These are phyloP conservation scores for Macrochelys suwanniensis DNA, from an alignment of 2,797 vertebrate species.

Conservation along the genomic window DNA sequence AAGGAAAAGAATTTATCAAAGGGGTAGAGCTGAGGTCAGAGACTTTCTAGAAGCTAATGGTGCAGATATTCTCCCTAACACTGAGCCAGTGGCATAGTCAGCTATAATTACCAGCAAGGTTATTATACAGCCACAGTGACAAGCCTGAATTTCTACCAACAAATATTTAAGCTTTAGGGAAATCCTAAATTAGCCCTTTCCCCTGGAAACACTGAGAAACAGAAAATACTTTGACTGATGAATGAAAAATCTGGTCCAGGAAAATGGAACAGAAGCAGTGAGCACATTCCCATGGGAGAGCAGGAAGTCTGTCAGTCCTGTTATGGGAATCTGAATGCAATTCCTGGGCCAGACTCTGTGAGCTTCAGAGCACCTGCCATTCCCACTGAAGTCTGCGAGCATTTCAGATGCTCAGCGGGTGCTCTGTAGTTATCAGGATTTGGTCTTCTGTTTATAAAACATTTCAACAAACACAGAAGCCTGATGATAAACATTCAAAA, in stretches of 20 bases:
- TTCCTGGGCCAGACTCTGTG: neutral
- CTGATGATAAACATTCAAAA: neutral
- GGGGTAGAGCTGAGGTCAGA: slow-evolving; percentile 41
- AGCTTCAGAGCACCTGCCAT: neutral
- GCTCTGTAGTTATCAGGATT: neutral
- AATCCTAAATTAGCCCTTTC: slow-evolving; percentile 39
- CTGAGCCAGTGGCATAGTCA: neutral
- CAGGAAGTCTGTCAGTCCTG: neutral
- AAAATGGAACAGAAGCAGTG: slow-evolving; percentile 6
- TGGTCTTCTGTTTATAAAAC: neutral
- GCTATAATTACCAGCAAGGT: slow-evolving; percentile 46
- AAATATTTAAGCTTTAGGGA: slow-evolving; percentile 47
- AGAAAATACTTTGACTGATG: slow-evolving; percentile 28
- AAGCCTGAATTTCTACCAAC: slow-evolving; percentile 44
- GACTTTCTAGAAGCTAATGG: slow-evolving; percentile 33
- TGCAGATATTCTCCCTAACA: slow-evolving; percentile 15
- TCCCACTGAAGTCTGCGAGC: neutral
- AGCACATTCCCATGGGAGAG: slow-evolving; percentile 16
- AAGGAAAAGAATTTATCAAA: slow-evolving; percentile 53
- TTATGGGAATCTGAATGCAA: slow-evolving; percentile 30
- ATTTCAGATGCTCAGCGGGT: neutral
- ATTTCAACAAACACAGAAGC: neutral
- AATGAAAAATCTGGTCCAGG: slow-evolving; percentile 14
- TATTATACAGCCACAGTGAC: slow-evolving; percentile 45
- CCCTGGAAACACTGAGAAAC: slow-evolving; percentile 20